phyloP scores from a whole-genome alignment of 2,113 vertebrate genomes.

The Mionectes macconnelli region DNA sequence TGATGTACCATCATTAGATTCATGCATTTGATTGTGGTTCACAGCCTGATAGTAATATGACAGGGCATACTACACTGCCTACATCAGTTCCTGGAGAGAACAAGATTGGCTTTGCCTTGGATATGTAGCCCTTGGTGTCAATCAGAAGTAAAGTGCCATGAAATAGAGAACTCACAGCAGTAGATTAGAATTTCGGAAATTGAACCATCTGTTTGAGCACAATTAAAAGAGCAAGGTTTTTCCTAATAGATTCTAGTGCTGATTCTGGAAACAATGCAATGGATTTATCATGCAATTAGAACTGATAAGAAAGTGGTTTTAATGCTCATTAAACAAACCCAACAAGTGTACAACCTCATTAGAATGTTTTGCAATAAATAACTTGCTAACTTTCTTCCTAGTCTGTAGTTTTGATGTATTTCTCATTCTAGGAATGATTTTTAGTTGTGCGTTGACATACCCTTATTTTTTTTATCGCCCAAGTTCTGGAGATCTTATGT shows the following conservation, averaged over 20 bases:
- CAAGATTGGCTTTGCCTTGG: constrained; percentile 13
- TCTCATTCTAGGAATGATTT: not conserved
- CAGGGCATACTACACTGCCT: not conserved
- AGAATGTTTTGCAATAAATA: constrained; percentile 36
- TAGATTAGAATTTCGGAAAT: constrained; percentile 53
- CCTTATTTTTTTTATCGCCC: not conserved
- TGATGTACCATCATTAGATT: not conserved
- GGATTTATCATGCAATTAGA: constrained; percentile 60
- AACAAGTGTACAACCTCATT: not conserved
- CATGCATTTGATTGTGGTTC: not conserved
- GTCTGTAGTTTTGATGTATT: constrained; percentile 25
- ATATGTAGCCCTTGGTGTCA: constrained; percentile 13
- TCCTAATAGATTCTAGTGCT: constrained; percentile 5
- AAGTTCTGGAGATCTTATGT: not conserved
- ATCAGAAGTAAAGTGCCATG: constrained; percentile 39
- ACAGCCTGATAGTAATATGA: not conserved
- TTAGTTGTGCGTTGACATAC: not conserved
- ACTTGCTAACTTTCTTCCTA: constrained; percentile 32
- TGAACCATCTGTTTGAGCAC: constrained; percentile 57
- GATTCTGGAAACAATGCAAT: constrained; percentile 40
- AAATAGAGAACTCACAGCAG: constrained; percentile 43
- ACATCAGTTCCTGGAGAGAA: not conserved
- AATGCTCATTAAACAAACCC: constrained; percentile 50
- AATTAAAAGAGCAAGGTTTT: constrained; percentile 39
- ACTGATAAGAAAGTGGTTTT: constrained; percentile 23